These are phyloP conservation scores for Crepidodera aurea DNA, from an alignment of 2,888 invertebrate species.

Conservation along the genomic window DNA sequence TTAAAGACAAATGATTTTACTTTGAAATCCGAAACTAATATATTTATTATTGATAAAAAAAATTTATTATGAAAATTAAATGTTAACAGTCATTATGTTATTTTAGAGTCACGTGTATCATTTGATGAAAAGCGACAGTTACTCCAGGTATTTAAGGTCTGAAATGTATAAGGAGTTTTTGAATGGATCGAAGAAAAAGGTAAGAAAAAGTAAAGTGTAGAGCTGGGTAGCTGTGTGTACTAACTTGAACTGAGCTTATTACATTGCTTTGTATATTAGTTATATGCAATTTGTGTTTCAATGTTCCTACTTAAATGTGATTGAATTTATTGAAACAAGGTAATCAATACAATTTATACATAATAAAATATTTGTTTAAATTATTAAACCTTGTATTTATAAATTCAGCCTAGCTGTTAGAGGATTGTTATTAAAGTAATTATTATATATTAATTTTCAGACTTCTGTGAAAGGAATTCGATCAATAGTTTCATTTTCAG, in stretches of 20 bases:
- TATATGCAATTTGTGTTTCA: slow-evolving; percentile 23
- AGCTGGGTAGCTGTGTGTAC: slow-evolving; percentile 21
- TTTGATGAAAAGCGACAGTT: slow-evolving; percentile 99
- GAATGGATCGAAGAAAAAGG: slow-evolving; percentile 96
- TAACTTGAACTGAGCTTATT: slow-evolving; percentile 24
- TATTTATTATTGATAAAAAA: no score
- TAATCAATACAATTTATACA: slow-evolving; percentile 3
- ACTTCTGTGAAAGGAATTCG: slow-evolving; percentile 87
- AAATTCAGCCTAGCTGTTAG: slow-evolving; percentile 25
- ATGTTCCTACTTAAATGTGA: slow-evolving; percentile 25
- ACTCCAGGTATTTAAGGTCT: slow-evolving; percentile 95
- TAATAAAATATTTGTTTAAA: not conserved
- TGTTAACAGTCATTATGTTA: no score
- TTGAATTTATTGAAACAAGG: slow-evolving; percentile 28
- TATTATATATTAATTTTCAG: slow-evolving; percentile 64
- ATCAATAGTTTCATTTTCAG: slow-evolving; percentile 84
- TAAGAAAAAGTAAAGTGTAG: slow-evolving; percentile 58
- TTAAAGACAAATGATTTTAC: no score
- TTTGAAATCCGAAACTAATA: no score
- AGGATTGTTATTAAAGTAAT: slow-evolving; percentile 4
- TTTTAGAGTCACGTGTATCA: slow-evolving; percentile 96
- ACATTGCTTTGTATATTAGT: slow-evolving; percentile 21
- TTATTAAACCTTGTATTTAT: slow-evolving; percentile 18
- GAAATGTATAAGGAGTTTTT: slow-evolving; percentile 98
- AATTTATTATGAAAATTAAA: not conserved